phyloP scores from a whole-genome alignment of 2,888 invertebrate genomes.

The Bhutanitis thaidina region DNA sequence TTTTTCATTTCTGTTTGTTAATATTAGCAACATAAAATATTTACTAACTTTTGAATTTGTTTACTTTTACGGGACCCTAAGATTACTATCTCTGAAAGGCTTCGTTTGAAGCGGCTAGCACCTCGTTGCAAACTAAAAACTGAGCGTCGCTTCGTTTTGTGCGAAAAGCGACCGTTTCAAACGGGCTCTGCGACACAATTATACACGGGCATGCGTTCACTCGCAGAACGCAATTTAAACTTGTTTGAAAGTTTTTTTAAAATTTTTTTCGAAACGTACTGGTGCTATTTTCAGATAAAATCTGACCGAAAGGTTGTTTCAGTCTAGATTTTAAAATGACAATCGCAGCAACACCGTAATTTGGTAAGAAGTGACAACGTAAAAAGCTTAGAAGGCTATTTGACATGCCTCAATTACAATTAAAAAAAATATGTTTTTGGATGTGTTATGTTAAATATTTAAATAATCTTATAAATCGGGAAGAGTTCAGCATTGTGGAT shows the following conservation, averaged over 20 bases:
- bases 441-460: no score
- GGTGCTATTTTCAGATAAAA: constrained; percentile 15
- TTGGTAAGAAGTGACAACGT: no score
- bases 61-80: constrained; percentile 12
- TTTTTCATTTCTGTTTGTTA: no score
- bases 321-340: not conserved
- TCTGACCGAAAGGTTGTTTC: constrained; percentile 5
- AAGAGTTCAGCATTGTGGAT: no score
- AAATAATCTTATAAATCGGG: no score
- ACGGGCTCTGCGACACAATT: constrained; percentile 18
- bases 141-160: constrained; percentile 16
- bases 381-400: no score
- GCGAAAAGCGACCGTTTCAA: constrained; percentile 17
- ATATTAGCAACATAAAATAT: no score
- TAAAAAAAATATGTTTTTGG: no score
- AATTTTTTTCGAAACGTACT: constrained; percentile 2
- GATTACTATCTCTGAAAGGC: constrained; percentile 2
- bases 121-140: constrained; percentile 15
- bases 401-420: no score
- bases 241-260: constrained; percentile 15
- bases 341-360: not conserved
- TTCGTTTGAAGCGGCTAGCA: constrained; percentile 9
- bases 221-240: constrained; percentile 20
- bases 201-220: constrained; percentile 19
- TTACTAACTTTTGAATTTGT: no score